Conservation (phyloP, 2,888 invertebrate genomes). For the Epinotia nisella region DNA sequence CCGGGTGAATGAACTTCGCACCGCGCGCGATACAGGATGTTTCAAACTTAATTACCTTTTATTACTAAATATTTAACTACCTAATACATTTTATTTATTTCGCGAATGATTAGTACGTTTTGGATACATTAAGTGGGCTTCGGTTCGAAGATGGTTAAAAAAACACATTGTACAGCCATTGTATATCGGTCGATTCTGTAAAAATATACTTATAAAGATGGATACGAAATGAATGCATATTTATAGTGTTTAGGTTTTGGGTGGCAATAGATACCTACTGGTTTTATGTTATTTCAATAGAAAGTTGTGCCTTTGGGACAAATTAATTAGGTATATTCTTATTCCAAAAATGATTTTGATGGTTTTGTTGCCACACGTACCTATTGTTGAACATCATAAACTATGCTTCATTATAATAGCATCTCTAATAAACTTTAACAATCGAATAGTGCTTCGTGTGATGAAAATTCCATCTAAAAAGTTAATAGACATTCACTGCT, state of each 20-base stretch:
- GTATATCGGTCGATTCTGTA: conserved; percentile 52
- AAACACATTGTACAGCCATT: too few relatives aligned
- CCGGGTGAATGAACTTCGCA: too few relatives aligned
- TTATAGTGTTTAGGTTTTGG: conserved; percentile 31
- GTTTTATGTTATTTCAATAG: conserved; percentile 12
- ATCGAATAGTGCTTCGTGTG: conserved; percentile 10
- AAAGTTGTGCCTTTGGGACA: not conserved
- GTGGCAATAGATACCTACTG: conserved; percentile 11
- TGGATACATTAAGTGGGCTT: too few relatives aligned
- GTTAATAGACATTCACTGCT: conserved; percentile 28
- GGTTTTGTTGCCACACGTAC: not conserved
- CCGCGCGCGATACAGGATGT: too few relatives aligned
- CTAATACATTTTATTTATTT: too few relatives aligned
- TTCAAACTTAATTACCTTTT: too few relatives aligned
- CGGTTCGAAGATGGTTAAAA: too few relatives aligned
- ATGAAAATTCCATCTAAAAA: conserved; percentile 28
- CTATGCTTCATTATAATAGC: not conserved
- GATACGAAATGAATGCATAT: conserved; percentile 43
- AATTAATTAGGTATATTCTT: not conserved
- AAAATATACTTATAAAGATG: conserved; percentile 23
- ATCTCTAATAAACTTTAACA: not conserved
- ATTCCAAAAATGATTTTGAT: not conserved
- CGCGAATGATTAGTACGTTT: too few relatives aligned
- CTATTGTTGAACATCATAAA: conserved; percentile 8
- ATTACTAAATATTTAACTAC: too few relatives aligned